These are phyloP conservation scores for Lutraria lutraria DNA, from an alignment of 2,888 invertebrate species.

Conservation along the genomic window DNA sequence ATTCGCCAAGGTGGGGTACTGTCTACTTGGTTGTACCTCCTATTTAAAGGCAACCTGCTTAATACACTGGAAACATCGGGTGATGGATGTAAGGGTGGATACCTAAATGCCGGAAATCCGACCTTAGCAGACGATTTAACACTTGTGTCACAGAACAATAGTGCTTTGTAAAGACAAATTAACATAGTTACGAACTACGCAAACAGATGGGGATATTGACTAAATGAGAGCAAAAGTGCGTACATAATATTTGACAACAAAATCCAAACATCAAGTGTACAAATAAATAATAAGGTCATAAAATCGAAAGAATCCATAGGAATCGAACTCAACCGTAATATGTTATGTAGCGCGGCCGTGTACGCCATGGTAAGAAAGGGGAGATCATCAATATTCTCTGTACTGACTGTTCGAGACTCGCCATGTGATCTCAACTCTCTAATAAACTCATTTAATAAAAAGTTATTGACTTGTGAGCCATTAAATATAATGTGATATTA, in stretches of 20 bases:
- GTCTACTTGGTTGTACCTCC: slow-evolving; percentile 18
- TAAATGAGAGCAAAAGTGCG: slow-evolving; percentile 11
- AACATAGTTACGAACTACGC: slow-evolving; percentile 5
- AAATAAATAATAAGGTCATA: not conserved
- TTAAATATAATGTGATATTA: too few species aligned
- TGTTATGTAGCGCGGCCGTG: too few species aligned
- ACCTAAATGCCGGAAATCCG: slow-evolving; percentile 8
- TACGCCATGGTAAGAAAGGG: slow-evolving; percentile 13
- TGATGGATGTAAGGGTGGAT: not conserved
- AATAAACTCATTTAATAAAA: too few species aligned
- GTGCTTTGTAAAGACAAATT: not conserved
- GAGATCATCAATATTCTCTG: slow-evolving; percentile 25
- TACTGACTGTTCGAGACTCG: not conserved
- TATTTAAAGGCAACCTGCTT: slow-evolving; percentile 26
- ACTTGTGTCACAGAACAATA: not conserved
- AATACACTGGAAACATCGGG: not conserved
- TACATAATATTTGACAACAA: not conserved
- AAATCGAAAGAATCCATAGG: not conserved
- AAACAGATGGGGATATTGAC: slow-evolving; percentile 13
- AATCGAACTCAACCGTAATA: slow-evolving; percentile 27
- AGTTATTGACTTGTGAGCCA: too few species aligned
- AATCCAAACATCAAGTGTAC: not conserved
- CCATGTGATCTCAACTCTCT: slow-evolving; percentile 13
- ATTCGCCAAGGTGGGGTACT: slow-evolving; percentile 10
- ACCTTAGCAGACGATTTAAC: slow-evolving; percentile 31